Evolutionary conservation across 2,797 vertebrate genomes (phyloP).

Genomic region (Anguilla anguilla): DNA sequence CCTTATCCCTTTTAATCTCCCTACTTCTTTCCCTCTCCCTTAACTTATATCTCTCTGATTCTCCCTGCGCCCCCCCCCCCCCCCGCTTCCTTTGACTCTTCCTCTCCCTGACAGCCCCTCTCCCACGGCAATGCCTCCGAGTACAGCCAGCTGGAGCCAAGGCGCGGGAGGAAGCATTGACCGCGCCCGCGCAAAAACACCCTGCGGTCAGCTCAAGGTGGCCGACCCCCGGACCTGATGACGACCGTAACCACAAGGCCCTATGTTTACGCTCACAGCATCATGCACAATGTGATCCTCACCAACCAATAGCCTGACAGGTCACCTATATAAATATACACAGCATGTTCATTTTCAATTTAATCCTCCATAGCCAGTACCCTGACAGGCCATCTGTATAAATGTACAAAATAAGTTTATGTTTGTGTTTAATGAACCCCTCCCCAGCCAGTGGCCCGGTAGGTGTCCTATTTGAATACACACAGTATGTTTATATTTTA

Average conservation of each 20-base stretch:
- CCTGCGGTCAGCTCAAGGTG: not conserved
- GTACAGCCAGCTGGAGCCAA: conserved; percentile 30
- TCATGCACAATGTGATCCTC: not conserved
- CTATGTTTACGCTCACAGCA: not conserved
- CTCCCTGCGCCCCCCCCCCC: not conserved
- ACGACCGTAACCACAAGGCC: not conserved
- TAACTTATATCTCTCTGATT: not conserved
- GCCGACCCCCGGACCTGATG: too few species aligned
- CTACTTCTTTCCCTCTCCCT: not conserved
- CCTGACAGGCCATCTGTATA: not conserved
- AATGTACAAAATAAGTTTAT: not conserved
- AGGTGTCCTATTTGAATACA: not conserved
- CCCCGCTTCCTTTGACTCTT: not conserved
- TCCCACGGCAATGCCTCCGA: not conserved
- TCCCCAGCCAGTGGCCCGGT: not conserved
- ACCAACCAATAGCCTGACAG: not conserved
- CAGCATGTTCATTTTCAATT: not conserved
- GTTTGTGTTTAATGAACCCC: too few species aligned
- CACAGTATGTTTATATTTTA: not conserved
- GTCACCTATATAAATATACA: not conserved
- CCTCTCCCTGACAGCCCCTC: conserved; percentile 10
- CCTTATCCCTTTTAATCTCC: not conserved
- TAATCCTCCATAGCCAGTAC: not conserved
- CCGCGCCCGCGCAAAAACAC: not conserved
- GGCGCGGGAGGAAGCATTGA: not conserved